Evolutionary conservation across 1,140 invertebrate species (phyloP).

Genomic region (Zaprionus lachaisei): DNA sequence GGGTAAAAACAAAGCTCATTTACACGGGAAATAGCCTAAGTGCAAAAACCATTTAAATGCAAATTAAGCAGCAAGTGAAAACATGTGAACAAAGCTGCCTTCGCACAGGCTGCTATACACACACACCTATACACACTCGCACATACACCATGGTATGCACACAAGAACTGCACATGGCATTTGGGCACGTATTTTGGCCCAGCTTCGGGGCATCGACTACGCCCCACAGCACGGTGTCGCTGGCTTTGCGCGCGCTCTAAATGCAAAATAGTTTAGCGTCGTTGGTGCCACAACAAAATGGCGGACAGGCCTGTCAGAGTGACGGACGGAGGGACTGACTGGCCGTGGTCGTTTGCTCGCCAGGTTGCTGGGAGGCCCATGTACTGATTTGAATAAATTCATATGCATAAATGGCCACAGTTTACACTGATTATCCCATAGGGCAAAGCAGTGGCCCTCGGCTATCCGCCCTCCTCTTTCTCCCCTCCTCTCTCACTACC

Average conservation of each 20-base stretch:
- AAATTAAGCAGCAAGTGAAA: slow-evolving; percentile 84
- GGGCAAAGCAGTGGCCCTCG: slow-evolving; percentile 45
- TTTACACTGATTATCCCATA: slow-evolving; percentile 49
- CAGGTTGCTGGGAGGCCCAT: slow-evolving; percentile 8
- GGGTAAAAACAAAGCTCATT: slow-evolving; percentile 76
- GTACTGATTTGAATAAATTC: slow-evolving; percentile 73
- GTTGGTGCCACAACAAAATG: slow-evolving; percentile 68
- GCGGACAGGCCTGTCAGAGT: slow-evolving; percentile 14
- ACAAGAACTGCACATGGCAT: slow-evolving; percentile 44
- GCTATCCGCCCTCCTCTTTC: slow-evolving; percentile 17
- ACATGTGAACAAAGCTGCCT: slow-evolving; percentile 78
- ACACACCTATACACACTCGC: slow-evolving; percentile 5
- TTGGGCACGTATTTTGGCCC: slow-evolving; percentile 37
- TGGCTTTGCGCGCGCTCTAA: slow-evolving; percentile 60
- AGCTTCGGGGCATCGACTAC: slow-evolving; percentile 8
- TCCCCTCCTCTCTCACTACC: background rate
- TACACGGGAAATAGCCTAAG: slow-evolving; percentile 83
- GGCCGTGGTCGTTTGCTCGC: background rate
- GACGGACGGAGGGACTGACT: background rate
- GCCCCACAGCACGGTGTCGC: background rate
- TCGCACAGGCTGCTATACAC: slow-evolving; percentile 21
- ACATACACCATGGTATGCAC: slow-evolving; percentile 12
- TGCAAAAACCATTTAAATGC: slow-evolving; percentile 84
- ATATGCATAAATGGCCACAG: slow-evolving; percentile 73
- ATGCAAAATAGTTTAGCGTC: slow-evolving; percentile 77